Base-by-base conservation (phyloP, 35 echinoderm and acorn worm genomes). In the Anneissia japonica region DNA sequence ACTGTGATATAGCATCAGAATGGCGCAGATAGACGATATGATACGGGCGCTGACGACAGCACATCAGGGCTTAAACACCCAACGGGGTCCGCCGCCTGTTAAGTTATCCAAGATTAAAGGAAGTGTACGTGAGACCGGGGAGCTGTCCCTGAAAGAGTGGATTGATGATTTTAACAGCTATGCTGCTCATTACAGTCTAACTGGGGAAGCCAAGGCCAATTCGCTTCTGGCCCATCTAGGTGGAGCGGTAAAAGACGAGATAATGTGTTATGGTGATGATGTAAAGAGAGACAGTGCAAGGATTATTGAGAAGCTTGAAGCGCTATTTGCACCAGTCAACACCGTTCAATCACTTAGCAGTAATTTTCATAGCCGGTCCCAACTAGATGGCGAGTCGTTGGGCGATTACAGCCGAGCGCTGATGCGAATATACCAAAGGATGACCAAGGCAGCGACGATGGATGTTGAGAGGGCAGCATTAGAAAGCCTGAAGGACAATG, bases 361-460 rank as follows among this genome's bases (percentile, higher is more conserved):
- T 19, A 23, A 23, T 10, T 89, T 89, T 78, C 88, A 90, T 46
- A 84, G 43, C 43, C 17, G 88, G 16, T 34, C 21, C 19, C 88
- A 77, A 72, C 11, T 21, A 31, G 88, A 85, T 29, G 46, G 79
- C 26, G 78, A 89, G 46, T 40, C 38, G 14, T 39, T 90, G 1
- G 82, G 81, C 0, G 88, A 84, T 31, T 90, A 76, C 74, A 90
- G 88, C 35, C 84, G 81, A 35, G 28, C 80, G 12, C 80, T 89
- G 9, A 74, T 75, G 32, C 30, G 88, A 29, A 11, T 83, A 33
- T 90, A 90, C 74, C 31, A 30, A 17, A 72, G 39, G 23, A 90
- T 90, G 88, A 74, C 77, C n/a, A 38, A 40, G 26, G 40, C 34
- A 6, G 88, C 88, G 0, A 39, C 72, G 16, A 41, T 74, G 12